phyloP scores from a whole-genome alignment of 2,113 vertebrate species.

The Vulpes vulpes region DNA sequence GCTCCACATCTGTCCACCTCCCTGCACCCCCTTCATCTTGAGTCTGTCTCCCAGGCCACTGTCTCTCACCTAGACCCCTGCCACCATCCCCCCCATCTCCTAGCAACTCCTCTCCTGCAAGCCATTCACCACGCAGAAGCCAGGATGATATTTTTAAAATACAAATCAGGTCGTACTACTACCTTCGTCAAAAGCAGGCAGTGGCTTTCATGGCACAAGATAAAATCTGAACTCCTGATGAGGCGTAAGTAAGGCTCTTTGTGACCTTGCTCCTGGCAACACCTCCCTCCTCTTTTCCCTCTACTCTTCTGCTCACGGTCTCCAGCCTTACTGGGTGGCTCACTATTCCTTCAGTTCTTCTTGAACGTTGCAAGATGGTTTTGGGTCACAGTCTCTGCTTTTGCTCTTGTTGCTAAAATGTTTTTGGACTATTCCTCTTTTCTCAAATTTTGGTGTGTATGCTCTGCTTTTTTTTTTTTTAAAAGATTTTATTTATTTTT shows the following conservation, averaged over 20 bases:
- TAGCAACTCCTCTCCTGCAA: not conserved
- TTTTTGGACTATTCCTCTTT: not conserved
- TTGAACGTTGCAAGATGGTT: not conserved
- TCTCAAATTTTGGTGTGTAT: not conserved
- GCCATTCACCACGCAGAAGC: not conserved
- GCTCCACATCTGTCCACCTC: not conserved
- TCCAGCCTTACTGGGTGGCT: not conserved
- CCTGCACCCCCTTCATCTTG: not conserved
- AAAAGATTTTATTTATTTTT: too few species aligned
- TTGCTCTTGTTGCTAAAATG: not conserved
- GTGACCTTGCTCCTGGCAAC: not conserved
- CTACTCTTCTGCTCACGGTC: not conserved
- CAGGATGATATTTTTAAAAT: not conserved
- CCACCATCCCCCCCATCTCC: not conserved
- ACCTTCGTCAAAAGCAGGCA: not conserved
- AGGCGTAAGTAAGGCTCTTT: not conserved
- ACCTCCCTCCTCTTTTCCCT: not conserved
- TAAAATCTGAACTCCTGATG: not conserved
- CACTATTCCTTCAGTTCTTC: not conserved
- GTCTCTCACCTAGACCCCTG: not conserved
- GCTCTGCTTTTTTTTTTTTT: too few species aligned
- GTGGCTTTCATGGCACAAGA: not conserved
- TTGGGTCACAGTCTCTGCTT: not conserved
- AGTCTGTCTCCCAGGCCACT: not conserved
- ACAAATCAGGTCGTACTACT: not conserved